Base-by-base conservation (phyloP, 1,140 invertebrate species). In the Aphelinus certus region DNA sequence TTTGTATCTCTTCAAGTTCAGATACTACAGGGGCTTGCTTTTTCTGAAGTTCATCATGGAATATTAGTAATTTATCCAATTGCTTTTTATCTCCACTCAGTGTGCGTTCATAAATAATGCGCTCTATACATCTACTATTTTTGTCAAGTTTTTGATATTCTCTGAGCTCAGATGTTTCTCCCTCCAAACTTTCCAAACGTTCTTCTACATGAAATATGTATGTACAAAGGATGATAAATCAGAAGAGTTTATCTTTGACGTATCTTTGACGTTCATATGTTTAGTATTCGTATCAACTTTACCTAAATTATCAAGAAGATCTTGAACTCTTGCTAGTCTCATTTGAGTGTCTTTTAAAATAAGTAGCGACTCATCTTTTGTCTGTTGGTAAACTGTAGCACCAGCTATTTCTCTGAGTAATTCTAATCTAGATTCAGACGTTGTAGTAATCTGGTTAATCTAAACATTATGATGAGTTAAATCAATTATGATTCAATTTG, bases 111-210 rank as follows among this genome's bases (percentile, higher is more conserved):
- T 99, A 96, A 84, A 99, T 99, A 45, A 98, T 98, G 84, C 98
- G 99, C 84, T 99, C 98, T 2, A 99, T 86, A 55, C 96, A 95
- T 64, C 98, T 90, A 62, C 97, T 90, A 82, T 96, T 96, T 85
- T 98, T 97, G 85, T 99, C 98, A 95, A 96, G 98, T 82, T 98
- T 97, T 88, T 99, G 98, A 89, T 99, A 99, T 83, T 99, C 97
- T 85, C 99, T 99, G 45, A 99, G 88, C 84, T 99, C 98, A 86
- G 99, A 98, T 83, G 99, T 99, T 87, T 99, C 98, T 83, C 98
- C 96, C 87, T 99, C 97, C 4, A 99, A 87, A 0, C 97, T 99
- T 82, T 95, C 94, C 53, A 99, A 87, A 71, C 97, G 90, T 81
- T 99, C 98, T 88, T 99, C 97, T 87, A 10, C 45, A 77, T 26